Evolutionary conservation across 2,113 vertebrate species (phyloP).

Genomic region (Pygathrix nemaeus): DNA sequence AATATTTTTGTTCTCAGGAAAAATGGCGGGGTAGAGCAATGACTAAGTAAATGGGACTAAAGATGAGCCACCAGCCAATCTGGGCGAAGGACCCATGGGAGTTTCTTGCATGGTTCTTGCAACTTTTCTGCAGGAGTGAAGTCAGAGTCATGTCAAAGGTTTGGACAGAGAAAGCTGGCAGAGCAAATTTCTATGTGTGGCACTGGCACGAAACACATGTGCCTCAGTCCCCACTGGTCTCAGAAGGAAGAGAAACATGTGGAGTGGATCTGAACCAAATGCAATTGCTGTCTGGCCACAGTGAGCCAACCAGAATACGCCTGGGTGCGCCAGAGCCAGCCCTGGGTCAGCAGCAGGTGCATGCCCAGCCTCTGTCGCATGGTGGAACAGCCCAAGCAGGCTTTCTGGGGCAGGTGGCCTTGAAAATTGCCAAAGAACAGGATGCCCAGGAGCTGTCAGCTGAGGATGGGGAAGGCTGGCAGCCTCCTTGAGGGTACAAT

Average conservation of each 20-base stretch:
- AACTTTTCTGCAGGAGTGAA: background rate
- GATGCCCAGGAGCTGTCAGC: background rate
- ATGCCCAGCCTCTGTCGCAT: fast-evolving
- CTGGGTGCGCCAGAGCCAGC: fast-evolving
- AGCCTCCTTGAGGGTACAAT: background rate
- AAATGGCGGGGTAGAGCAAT: fast-evolving
- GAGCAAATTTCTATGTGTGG: background rate
- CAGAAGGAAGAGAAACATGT: fast-evolving
- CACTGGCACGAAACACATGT: fast-evolving
- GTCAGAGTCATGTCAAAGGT: background rate
- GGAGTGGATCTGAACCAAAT: fast-evolving
- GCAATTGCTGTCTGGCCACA: fast-evolving
- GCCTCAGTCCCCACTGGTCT: fast-evolving
- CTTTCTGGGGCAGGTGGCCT: background rate
- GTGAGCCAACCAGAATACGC: fast-evolving
- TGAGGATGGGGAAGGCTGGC: background rate
- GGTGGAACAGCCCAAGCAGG: fast-evolving
- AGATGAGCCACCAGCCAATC: background rate
- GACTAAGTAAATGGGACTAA: fast-evolving
- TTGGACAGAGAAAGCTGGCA: background rate
- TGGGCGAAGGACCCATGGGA: background rate
- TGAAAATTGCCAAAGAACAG: background rate
- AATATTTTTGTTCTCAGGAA: background rate
- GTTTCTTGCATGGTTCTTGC: fast-evolving
- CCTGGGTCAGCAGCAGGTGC: fast-evolving